These are phyloP conservation scores for Takifugu flavidus DNA, from an alignment of 2,113 vertebrate species.

Conservation along the genomic window DNA sequence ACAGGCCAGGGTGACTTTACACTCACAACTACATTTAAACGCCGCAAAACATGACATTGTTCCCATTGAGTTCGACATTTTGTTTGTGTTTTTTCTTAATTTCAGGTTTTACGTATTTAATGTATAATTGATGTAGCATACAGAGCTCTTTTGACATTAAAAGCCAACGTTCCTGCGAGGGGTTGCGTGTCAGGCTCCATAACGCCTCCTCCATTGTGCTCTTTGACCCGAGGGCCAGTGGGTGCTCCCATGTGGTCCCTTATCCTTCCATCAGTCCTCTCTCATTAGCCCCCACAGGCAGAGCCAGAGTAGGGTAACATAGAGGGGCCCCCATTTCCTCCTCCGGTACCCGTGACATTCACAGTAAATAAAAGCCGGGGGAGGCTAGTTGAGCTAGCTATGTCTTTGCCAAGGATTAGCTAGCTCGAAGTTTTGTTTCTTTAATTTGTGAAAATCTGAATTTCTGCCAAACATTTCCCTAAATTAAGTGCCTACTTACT, in stretches of 20 bases:
- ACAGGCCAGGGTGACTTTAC: conserved; percentile 15
- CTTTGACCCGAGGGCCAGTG: conserved; percentile 67
- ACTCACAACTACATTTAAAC: conserved; percentile 47
- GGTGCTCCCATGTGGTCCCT: conserved; percentile 65
- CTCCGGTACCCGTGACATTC: conserved; percentile 47
- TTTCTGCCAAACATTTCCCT: conserved; percentile 2
- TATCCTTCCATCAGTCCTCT: conserved; percentile 70
- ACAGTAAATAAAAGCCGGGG: conserved; percentile 40
- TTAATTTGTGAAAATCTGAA: no score
- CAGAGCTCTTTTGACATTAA: conserved; percentile 54
- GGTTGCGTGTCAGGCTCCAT: conserved; percentile 63
- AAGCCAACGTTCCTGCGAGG: conserved; percentile 59
- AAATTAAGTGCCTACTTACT: neutral
- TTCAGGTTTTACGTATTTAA: conserved; percentile 22
- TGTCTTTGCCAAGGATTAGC: no score
- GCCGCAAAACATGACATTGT: neutral
- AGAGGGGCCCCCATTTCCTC: conserved; percentile 43
- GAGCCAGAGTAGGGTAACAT: conserved; percentile 52
- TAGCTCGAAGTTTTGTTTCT: no score
- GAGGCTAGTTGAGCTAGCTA: no score
- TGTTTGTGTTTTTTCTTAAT: neutral
- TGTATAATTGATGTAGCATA: conserved; percentile 46
- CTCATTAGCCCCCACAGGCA: conserved; percentile 71
- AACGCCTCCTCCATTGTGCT: conserved; percentile 70
- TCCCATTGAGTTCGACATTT: neutral